Evolutionary conservation across 2,113 vertebrate genomes (phyloP).

Genomic region (Brienomyrus brachyistius): DNA sequence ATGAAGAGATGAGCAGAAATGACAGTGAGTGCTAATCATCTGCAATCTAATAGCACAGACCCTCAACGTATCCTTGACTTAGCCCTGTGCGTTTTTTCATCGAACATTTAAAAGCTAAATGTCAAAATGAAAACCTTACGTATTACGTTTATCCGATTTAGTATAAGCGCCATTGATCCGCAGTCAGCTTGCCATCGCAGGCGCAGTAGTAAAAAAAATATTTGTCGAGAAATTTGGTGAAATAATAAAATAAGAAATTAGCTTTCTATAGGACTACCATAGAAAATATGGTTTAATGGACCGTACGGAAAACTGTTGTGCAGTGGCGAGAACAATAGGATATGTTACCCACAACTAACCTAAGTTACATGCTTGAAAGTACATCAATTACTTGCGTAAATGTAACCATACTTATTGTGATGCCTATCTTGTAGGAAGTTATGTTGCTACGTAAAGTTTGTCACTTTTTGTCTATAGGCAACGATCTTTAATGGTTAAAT

Average conservation of each 20-base stretch:
- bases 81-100: background rate
- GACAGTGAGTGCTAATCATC: background rate
- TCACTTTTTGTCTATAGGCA: background rate
- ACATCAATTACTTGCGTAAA: background rate
- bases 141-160: background rate
- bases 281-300: background rate
- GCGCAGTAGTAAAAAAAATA: background rate
- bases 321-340: background rate
- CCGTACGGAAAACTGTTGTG: background rate
- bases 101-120: background rate
- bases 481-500: background rate
- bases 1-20: background rate
- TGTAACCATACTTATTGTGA: background rate
- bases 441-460: background rate
- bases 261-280: background rate
- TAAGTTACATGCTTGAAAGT: background rate
- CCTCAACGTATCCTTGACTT: background rate
- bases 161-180: background rate
- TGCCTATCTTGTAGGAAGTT: background rate
- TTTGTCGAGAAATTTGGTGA: too few relatives aligned
- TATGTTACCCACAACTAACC: background rate
- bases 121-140: background rate
- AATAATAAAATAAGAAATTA: background rate
- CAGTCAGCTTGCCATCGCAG: background rate
- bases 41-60: background rate